Conservation (phyloP, 1,140 invertebrate species). For the Diplogasteroides magnus region DNA sequence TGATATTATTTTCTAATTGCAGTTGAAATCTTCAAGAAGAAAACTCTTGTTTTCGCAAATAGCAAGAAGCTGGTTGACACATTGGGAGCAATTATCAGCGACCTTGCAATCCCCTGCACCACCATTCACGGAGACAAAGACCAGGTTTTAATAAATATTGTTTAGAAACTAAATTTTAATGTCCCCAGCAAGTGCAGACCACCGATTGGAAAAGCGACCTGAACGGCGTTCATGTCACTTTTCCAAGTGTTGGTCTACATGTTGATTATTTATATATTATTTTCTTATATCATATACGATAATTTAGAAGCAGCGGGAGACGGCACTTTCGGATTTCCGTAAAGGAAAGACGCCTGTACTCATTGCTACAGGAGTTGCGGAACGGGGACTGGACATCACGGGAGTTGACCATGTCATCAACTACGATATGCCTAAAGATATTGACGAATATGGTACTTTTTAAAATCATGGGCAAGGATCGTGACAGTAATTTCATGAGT, state of each 20-base stretch:
- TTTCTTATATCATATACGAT: too few species aligned
- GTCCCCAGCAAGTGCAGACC: too few species aligned
- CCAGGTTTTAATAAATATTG: too few species aligned
- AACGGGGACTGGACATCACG: constrained; percentile 26
- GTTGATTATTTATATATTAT: too few species aligned
- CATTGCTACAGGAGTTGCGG: constrained; percentile 24
- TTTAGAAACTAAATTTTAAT: too few species aligned
- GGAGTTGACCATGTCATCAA: constrained; percentile 29
- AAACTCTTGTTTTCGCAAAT: constrained; percentile 64
- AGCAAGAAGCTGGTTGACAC: constrained; percentile 22
- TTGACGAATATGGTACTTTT: constrained; percentile 21
- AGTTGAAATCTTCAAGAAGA: constrained; percentile 81
- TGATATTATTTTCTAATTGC: constrained; percentile 76
- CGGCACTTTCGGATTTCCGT: constrained; percentile 74
- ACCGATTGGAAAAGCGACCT: too few species aligned
- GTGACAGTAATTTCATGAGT: too few species aligned
- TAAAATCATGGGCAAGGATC: too few species aligned
- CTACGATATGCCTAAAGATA: constrained; percentile 21
- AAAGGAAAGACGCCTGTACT: constrained; percentile 19
- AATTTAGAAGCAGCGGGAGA: too few species aligned
- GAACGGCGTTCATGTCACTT: too few species aligned
- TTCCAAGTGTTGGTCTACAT: too few species aligned
- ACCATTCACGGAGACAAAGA: too few species aligned
- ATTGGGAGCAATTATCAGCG: constrained; percentile 15
- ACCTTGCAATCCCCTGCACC: constrained; percentile 3